phyloP scores from a whole-genome alignment of 1,140 invertebrate genomes.

The Wiebesia pumilae region DNA sequence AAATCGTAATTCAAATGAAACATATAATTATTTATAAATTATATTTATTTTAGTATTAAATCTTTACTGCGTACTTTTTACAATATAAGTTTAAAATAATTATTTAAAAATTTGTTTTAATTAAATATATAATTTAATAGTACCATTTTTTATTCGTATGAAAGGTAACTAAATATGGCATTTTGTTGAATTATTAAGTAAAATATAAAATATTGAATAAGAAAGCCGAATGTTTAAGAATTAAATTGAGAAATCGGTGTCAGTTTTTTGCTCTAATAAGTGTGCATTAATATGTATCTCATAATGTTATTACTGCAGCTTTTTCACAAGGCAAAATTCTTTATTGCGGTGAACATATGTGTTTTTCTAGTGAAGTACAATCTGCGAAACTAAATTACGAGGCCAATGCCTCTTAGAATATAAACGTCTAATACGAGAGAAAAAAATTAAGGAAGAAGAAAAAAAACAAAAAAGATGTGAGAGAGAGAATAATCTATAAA shows the following conservation, averaged over 20 bases:
- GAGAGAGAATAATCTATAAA: background rate
- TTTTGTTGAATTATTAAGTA: too few species aligned
- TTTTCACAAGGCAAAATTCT: background rate
- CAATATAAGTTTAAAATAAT: too few species aligned
- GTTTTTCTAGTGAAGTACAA: background rate
- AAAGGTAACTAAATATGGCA: too few species aligned
- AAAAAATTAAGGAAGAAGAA: background rate
- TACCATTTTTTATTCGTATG: too few species aligned
- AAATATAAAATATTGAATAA: too few species aligned
- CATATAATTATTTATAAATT: too few species aligned
- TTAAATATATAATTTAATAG: too few species aligned
- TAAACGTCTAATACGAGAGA: background rate
- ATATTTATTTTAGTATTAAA: too few species aligned
- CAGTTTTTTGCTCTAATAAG: background rate
- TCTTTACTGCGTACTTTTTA: too few species aligned
- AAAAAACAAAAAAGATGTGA: background rate
- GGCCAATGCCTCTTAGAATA: slow-evolving; percentile 48
- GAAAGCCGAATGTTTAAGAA: too few species aligned
- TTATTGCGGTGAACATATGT: background rate
- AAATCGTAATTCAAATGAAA: too few species aligned
- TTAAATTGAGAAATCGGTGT: background rate
- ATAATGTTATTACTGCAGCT: background rate
- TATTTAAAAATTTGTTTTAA: too few species aligned
- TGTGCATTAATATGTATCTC: background rate
- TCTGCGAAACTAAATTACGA: slow-evolving; percentile 35